Conservation (phyloP, 2,888 invertebrate species). For the Cheilosia soror region DNA sequence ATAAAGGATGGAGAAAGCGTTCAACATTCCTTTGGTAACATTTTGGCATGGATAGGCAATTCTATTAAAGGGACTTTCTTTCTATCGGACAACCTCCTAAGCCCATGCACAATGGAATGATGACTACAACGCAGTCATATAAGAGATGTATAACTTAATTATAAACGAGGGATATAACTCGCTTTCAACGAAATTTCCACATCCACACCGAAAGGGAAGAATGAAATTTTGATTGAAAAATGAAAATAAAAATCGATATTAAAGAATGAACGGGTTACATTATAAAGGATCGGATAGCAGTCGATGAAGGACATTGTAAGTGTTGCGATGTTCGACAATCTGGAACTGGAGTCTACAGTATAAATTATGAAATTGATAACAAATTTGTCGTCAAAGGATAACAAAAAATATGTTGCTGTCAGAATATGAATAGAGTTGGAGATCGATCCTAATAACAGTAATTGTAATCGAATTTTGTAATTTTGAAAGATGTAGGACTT, state of each 20-base stretch:
- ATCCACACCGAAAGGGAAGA: not conserved
- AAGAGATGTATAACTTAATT: constrained; percentile 47
- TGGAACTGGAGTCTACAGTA: not conserved
- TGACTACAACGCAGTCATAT: constrained; percentile 29
- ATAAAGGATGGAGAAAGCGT: not conserved
- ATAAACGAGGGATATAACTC: not conserved
- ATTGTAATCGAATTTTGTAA: constrained; percentile 34
- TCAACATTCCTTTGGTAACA: constrained; percentile 26
- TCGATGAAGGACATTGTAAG: not conserved
- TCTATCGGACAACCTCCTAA: not conserved
- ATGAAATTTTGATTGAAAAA: constrained; percentile 53
- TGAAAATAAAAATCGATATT: constrained; percentile 25
- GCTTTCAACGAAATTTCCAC: not conserved
- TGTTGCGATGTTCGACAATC: constrained; percentile 7
- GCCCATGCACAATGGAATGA: constrained; percentile 18
- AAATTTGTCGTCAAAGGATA: constrained; percentile 46
- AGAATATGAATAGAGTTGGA: constrained; percentile 1
- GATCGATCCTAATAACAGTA: constrained; percentile 26
- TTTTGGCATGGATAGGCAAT: constrained; percentile 41
- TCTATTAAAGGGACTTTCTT: constrained; percentile 35
- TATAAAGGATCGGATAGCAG: not conserved
- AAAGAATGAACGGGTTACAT: constrained; percentile 31
- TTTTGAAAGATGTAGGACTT: constrained; percentile 7
- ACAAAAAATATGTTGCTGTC: constrained; percentile 28
- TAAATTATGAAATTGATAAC: constrained; percentile 41